A percentile compares a stretch with the other conserved stretches of the same genome.
Evolutionary conservation across 2,113 vertebrate species (phyloP).

Genomic region (Zosterops lateralis): DNA sequence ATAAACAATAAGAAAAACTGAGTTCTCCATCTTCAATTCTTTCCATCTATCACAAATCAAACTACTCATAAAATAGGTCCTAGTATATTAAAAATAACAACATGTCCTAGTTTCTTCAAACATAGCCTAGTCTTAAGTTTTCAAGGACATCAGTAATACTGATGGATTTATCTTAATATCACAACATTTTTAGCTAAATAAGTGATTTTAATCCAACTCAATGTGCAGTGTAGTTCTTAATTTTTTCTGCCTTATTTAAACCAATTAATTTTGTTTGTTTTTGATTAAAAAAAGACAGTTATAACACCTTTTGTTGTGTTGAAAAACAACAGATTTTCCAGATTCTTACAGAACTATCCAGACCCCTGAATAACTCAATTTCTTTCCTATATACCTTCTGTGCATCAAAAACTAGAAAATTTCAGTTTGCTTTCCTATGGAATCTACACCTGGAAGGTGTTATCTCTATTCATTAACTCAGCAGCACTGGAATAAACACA

Average conservation of each 20-base stretch:
- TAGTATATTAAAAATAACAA: not conserved
- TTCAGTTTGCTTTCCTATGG: not conserved
- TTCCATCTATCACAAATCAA: not conserved
- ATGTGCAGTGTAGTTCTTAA: accelerated
- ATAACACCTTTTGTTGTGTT: not conserved
- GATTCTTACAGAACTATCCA: not conserved
- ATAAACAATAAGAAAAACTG: not conserved
- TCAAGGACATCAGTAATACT: not conserved
- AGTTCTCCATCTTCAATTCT: not conserved
- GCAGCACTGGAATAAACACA: not conserved
- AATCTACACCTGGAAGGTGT: not conserved
- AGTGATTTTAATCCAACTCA: not conserved
- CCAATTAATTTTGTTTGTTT: not conserved
- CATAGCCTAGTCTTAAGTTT: not conserved
- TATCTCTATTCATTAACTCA: not conserved
- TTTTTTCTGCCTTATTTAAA: not conserved
- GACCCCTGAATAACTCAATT: not conserved
- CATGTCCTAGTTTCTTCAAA: not conserved
- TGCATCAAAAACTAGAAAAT: not conserved
- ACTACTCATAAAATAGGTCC: not conserved
- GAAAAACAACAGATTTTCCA: not conserved
- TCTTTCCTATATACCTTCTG: not conserved
- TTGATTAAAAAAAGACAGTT: not conserved
- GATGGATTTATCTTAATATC: not conserved
- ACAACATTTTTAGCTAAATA: not conserved